Evolutionary conservation across 2,797 vertebrate genomes (phyloP), one percentile per base, ranked within the genome.

Genomic region (Botia almorhae): DNA sequence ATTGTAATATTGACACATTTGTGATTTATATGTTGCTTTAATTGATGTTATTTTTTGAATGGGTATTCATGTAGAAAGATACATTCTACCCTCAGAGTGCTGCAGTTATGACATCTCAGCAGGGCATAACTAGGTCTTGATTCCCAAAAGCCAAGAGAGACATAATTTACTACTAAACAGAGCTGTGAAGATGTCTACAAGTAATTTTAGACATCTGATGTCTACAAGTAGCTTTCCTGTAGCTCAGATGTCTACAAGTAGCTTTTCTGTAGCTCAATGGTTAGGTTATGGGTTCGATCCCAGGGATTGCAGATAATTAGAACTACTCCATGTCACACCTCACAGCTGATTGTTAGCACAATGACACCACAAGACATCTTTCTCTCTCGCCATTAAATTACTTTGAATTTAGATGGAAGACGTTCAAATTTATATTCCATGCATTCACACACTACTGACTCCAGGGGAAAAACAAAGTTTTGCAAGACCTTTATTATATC

Each of bases 401-500:
- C 64, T 65, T 51, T 78, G 74, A 74, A 46, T 74, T 67, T 65
- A 48, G 69, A 78, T 48, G 12, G 68, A 46, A 79, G 70, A 64
- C 69, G 55, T 63, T 74, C 74, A 76, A 75, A 83, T 84, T 82
- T 53, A 36, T 71, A 81, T 85, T 80, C 77, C 43, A 75, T 33
- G 67, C 86, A 83, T 79, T 83, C 74, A 87, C 88, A 89, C 86
- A 39, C 19, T 56, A 39, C 26, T 0, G 1, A 55, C 74, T 77
- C 51, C 36, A 77, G 7, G 64, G 53, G 69, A 46, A 55, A 75
- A 48, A 29, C 46, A 48, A 76, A 80, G 76, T 84, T 87, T 69
- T 85, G 51, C 21, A 51, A 71, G 61, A 68, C 61, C 85, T 82
- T 87, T 84, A 74, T 82, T 82, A 26, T 88, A 82, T 89, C 19